Percentiles rank a stretch among this genome's conserved stretches.
These are phyloP conservation scores for Oceanites oceanicus DNA, from an alignment of 2,113 vertebrate species.

Conservation along the genomic window DNA sequence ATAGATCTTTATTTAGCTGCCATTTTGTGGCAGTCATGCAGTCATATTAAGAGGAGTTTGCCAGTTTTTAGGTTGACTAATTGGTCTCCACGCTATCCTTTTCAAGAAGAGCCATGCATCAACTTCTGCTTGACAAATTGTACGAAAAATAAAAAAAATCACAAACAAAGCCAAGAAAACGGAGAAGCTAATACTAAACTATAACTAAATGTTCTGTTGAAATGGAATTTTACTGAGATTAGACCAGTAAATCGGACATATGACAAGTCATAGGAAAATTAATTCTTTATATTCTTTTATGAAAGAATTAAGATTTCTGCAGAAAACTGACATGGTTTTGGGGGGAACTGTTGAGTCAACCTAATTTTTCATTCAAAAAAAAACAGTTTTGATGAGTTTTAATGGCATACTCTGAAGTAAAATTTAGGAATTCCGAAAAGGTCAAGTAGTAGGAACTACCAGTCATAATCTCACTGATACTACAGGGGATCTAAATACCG, in stretches of 20 bases:
- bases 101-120: not conserved
- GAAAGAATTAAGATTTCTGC: not conserved
- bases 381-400: not conserved
- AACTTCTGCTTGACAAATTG: not conserved
- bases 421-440: not conserved
- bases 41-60: not conserved
- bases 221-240: not conserved
- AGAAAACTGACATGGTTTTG: not conserved
- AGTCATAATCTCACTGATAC: not conserved
- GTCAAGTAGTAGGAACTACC: not conserved
- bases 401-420: not conserved
- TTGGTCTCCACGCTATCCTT: constrained; percentile 12
- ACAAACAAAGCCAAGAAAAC: not conserved
- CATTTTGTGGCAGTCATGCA: not conserved
- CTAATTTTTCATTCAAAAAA: not conserved
- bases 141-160: not conserved
- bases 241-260: not conserved
- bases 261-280: not conserved
- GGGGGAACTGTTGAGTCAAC: not conserved
- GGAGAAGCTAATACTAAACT: not conserved
- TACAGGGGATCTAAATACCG: not conserved
- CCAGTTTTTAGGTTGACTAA: not conserved
- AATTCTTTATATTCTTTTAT: not conserved
- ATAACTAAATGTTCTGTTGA: not conserved
- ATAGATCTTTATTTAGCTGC: constrained; percentile 40